Evolutionary conservation across 2,888 invertebrate genomes (phyloP).

Genomic region (Drosophila borealis): DNA sequence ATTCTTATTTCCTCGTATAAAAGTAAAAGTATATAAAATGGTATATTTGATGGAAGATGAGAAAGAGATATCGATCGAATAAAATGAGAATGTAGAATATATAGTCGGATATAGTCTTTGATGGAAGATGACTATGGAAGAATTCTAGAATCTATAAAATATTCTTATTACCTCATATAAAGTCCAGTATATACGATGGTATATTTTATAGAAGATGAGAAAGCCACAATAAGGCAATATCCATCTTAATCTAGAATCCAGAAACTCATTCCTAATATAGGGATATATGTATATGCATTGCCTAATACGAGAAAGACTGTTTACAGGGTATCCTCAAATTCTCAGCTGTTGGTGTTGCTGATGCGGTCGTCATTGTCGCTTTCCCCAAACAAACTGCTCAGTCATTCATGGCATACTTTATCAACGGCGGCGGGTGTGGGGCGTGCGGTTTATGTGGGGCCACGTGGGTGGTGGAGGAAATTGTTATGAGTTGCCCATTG

Average conservation of each 20-base stretch:
- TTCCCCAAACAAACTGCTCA: constrained; percentile 66
- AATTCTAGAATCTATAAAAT: too few relatives aligned
- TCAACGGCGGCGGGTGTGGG: constrained; percentile 24
- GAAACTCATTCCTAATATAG: too few relatives aligned
- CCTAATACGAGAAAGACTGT: too few relatives aligned
- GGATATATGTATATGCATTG: not conserved
- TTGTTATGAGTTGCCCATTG: constrained; percentile 55
- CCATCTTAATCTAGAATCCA: too few relatives aligned
- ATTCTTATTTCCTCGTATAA: too few relatives aligned
- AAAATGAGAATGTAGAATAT: too few relatives aligned
- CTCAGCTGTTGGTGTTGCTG: constrained; percentile 15
- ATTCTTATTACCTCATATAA: not conserved
- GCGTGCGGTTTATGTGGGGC: not conserved
- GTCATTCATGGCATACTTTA: constrained; percentile 79
- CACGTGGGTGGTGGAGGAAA: constrained; percentile 40
- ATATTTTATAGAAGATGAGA: not conserved
- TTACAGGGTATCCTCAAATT: constrained; percentile 8
- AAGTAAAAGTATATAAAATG: too few relatives aligned
- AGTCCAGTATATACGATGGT: too few relatives aligned
- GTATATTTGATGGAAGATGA: too few relatives aligned
- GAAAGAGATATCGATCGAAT: not conserved
- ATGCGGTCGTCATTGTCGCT: constrained; percentile 47
- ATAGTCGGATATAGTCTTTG: not conserved
- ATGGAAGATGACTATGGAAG: not conserved
- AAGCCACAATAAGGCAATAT: not conserved